Conservation (phyloP, 2,113 vertebrate genomes). For the Dinomys branickii region DNA sequence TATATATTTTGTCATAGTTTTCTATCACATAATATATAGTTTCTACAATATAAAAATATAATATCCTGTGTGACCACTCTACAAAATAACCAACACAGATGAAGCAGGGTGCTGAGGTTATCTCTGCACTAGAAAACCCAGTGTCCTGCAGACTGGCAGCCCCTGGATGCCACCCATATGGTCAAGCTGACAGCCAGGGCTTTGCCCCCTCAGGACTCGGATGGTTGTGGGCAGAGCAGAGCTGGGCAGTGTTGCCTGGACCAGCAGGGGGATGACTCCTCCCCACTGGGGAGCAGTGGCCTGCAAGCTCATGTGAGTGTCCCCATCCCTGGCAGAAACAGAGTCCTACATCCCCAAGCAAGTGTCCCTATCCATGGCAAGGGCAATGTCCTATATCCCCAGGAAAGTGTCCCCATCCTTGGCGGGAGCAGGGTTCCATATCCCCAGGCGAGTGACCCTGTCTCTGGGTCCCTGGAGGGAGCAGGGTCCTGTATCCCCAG, state of each 20-base stretch:
- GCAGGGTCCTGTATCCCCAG: no score
- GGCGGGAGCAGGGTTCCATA: no score
- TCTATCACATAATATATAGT: background rate
- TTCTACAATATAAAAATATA: background rate
- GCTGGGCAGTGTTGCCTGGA: constrained; percentile 80
- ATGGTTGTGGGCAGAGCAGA: constrained; percentile 83
- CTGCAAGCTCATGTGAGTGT: background rate
- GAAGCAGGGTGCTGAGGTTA: background rate
- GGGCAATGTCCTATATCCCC: no score
- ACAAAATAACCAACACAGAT: constrained; percentile 11
- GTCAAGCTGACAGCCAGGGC: background rate
- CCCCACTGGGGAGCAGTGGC: background rate
- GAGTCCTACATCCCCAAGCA: no score
- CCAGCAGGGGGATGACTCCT: constrained; percentile 32
- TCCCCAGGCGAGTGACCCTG: background rate
- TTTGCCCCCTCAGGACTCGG: constrained; percentile 80
- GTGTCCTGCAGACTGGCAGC: no score
- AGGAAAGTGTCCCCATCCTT: no score
- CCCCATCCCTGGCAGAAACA: background rate
- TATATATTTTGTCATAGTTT: background rate
- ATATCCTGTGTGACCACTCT: background rate
- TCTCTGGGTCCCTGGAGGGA: background rate
- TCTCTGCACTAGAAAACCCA: background rate
- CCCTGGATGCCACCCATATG: no score
- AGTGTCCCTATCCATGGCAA: no score